Evolutionary conservation across 2,113 vertebrate genomes (phyloP), one percentile per base, ranked within the genome.

Genomic region (Suricata suricatta): DNA sequence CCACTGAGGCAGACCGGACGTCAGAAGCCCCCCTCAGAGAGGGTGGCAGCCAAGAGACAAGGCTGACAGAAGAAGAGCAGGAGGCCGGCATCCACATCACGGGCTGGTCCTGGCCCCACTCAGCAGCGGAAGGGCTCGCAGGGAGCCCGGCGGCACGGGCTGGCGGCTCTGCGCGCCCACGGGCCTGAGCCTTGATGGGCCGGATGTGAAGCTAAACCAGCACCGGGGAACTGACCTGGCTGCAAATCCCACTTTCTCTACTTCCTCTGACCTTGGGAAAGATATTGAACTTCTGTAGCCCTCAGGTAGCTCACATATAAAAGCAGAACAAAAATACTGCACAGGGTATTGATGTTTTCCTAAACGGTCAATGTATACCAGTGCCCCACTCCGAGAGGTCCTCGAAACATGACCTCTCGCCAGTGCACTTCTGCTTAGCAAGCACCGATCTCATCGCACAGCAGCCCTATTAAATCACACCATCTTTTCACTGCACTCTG

Each of bases 71-170:
- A 66, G 63, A 79, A 44, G 1, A 23, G 19, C 44, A 33, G 52
- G n/a, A 68, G 64, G 77, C 21, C 6, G 13, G 8, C 2, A 3
- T 8, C 80, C 23, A 84, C 1, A 29, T 0, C 66, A 15, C 0
- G 3, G 57, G 74, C 74, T 5, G 11, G 2, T 14, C 10, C 4
- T 0, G 16, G 52, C 38, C n/a, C 69, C n/a, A 5, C 35, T 4
- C 35, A 47, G 84, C 31, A 25, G 71, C 14, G 5, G n/a, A 31
- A n/a, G 31, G 15, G 47, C 33, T 77, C 0, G 10, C 4, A 38
- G 52, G 19, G 41, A 44, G 29, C 27, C 13, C 5, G 0, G n/a
- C 27, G 66, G 76, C 11, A 2, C 6, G 0, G 7, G 2, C 5
- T 44, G 29, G 33, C 57, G 2, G 35, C 79, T 64, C 79, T 5